These are phyloP conservation scores for Typhlichthys subterraneus DNA, from an alignment of 2,797 vertebrate genomes.

Conservation along the genomic window DNA sequence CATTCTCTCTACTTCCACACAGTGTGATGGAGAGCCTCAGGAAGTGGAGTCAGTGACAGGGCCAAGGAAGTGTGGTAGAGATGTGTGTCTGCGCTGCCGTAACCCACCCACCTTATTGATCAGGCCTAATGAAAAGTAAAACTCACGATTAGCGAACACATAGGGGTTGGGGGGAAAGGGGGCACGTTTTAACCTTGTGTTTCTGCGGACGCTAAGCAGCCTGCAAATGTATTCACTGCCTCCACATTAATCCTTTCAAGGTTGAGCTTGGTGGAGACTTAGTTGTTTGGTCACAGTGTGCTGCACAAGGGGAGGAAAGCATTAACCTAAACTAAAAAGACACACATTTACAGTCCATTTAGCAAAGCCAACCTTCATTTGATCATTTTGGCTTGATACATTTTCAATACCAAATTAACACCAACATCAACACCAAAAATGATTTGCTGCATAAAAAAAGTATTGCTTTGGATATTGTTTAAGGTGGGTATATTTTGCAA, in stretches of 20 bases:
- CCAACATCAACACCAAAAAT: too few relatives aligned
- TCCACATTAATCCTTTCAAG: conserved; percentile 1
- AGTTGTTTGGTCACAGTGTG: conserved; percentile 7
- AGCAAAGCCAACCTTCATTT: conserved; percentile 21
- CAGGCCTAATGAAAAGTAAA: conserved; percentile 79
- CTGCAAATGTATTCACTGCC: conserved; percentile 53
- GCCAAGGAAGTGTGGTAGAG: conserved; percentile 14
- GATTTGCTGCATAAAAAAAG: too few relatives aligned
- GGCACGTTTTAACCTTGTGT: conserved; percentile 60
- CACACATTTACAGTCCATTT: conserved; percentile 8
- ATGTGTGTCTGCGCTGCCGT: conserved; percentile 46
- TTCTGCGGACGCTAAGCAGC: conserved; percentile 43
- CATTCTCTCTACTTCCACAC: too few relatives aligned
- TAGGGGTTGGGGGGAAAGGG: conserved; percentile 53
- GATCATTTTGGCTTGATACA: conserved; percentile 20
- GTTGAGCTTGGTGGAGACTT: conserved; percentile 8
- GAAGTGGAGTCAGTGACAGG: conserved; percentile 11
- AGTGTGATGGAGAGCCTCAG: too few relatives aligned
- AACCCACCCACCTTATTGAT: conserved; percentile 73
- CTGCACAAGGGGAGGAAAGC: neutral
- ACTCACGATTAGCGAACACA: conserved; percentile 66
- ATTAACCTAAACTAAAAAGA: conserved; percentile 1
- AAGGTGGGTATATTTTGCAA: too few relatives aligned
- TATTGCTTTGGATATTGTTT: too few relatives aligned
- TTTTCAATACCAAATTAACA: neutral